Evolutionary conservation across 2,888 invertebrate species (phyloP).

Genomic region (Andrena praecox): DNA sequence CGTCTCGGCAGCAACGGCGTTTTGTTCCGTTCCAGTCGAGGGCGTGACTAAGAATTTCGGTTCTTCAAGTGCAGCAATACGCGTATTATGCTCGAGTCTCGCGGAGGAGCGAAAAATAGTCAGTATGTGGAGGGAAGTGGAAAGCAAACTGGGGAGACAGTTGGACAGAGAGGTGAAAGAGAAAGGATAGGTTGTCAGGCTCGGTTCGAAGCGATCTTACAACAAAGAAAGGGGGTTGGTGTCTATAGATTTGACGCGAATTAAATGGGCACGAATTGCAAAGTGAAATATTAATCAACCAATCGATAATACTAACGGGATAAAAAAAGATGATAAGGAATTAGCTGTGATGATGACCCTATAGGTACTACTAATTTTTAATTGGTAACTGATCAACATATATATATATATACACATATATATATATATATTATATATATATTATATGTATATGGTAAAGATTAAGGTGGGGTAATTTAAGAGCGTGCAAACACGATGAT

Average conservation of each 20-base stretch:
- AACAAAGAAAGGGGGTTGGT: neutral
- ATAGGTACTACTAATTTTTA: conserved; percentile 83
- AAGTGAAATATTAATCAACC: conserved; percentile 49
- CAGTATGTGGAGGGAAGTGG: conserved; percentile 29
- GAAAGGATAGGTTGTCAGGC: conserved; percentile 27
- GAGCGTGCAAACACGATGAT: conserved; percentile 68
- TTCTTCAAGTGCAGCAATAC: conserved; percentile 35
- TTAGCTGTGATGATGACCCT: conserved; percentile 83
- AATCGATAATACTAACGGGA: conserved; percentile 58
- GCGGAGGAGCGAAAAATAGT: conserved; percentile 39
- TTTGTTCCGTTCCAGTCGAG: conserved; percentile 56
- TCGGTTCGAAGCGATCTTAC: conserved; percentile 21
- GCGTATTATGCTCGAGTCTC: conserved; percentile 44
- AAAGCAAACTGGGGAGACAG: neutral
- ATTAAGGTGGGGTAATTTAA: conserved; percentile 65
- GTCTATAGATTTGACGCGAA: neutral
- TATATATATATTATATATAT: conserved; percentile 61
- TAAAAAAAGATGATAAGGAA: conserved; percentile 65
- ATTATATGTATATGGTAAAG: conserved; percentile 73
- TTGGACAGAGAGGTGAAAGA: neutral
- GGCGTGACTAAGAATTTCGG: conserved; percentile 35
- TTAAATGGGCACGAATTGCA: conserved; percentile 36
- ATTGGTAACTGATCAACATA: conserved; percentile 66
- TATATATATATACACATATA: conserved; percentile 58
- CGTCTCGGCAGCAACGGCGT: conserved; percentile 36